Percentiles rank a stretch among this genome's conserved stretches.
phyloP scores from a whole-genome alignment of 2,113 vertebrate species.

The Sapayoa aenigma region DNA sequence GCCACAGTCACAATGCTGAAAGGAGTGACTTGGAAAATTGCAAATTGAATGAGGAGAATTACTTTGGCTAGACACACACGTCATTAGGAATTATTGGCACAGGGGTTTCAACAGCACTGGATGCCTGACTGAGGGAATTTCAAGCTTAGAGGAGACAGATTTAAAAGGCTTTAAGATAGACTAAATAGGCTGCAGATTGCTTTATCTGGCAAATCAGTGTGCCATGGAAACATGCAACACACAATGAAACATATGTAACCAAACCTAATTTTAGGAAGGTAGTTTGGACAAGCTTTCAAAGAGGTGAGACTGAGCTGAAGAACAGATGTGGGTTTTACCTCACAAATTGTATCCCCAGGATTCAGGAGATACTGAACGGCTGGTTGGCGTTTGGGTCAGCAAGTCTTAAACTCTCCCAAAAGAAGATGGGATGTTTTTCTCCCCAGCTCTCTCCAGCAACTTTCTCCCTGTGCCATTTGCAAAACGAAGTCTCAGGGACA shows the following conservation, averaged over 20 bases:
- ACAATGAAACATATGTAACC: constrained; percentile 54
- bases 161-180: constrained; percentile 64
- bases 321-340: constrained; percentile 22
- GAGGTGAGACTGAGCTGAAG: constrained; percentile 14
- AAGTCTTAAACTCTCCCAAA: neutral
- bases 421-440: neutral
- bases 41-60: constrained; percentile 67
- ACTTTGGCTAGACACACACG: constrained; percentile 65
- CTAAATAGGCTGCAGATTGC: constrained; percentile 54
- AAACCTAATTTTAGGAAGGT: constrained; percentile 37
- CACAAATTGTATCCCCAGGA: neutral
- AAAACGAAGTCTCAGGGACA: neutral
- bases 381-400: constrained; percentile 2
- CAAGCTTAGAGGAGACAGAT: constrained; percentile 44
- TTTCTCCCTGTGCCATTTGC: neutral
- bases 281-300: constrained; percentile 33
- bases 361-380: neutral
- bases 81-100: constrained; percentile 69
- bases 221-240: constrained; percentile 48
- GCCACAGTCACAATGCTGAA: constrained; percentile 55
- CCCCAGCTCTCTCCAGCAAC: neutral
- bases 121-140: constrained; percentile 59
- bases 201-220: constrained; percentile 49
- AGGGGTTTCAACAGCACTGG: constrained; percentile 27
- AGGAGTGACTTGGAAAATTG: constrained; percentile 64